Conservation (phyloP, 2,113 vertebrate species). For the Strigops habroptila region DNA sequence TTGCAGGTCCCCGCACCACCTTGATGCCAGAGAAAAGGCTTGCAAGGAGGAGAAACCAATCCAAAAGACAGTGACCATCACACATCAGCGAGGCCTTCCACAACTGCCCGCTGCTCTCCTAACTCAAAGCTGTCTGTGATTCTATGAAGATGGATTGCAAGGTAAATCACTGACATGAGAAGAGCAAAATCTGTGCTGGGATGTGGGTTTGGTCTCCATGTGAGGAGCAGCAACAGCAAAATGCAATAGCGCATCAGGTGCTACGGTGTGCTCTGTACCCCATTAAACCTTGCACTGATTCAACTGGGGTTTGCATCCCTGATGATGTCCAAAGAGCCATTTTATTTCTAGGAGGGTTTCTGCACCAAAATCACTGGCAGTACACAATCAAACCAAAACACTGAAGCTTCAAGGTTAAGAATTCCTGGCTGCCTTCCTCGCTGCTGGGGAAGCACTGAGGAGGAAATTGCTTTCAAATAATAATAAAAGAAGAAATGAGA, state of each 20-base stretch:
- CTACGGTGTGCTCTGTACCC: rapidly evolving
- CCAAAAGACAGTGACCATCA: rapidly evolving
- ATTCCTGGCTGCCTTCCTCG: neutral
- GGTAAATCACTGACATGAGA: rapidly evolving
- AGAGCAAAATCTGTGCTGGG: neutral
- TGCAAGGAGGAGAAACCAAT: neutral
- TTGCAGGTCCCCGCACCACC: rapidly evolving
- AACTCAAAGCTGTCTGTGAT: neutral
- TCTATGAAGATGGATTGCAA: neutral
- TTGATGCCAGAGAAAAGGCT: neutral
- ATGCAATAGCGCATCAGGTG: rapidly evolving
- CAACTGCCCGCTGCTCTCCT: neutral
- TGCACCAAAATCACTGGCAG: neutral
- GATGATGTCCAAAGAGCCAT: neutral
- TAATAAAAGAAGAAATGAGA: neutral
- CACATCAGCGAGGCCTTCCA: rapidly evolving
- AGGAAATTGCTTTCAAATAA: neutral
- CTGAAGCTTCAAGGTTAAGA: neutral
- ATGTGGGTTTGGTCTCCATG: rapidly evolving
- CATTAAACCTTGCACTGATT: neutral
- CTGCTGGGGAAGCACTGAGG: neutral
- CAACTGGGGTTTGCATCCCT: neutral
- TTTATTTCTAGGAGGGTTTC: neutral
- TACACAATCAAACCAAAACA: neutral
- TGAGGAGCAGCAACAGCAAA: neutral